These are phyloP conservation scores for Acrocera orbiculus DNA, from an alignment of 2,888 invertebrate species.

Conservation along the genomic window DNA sequence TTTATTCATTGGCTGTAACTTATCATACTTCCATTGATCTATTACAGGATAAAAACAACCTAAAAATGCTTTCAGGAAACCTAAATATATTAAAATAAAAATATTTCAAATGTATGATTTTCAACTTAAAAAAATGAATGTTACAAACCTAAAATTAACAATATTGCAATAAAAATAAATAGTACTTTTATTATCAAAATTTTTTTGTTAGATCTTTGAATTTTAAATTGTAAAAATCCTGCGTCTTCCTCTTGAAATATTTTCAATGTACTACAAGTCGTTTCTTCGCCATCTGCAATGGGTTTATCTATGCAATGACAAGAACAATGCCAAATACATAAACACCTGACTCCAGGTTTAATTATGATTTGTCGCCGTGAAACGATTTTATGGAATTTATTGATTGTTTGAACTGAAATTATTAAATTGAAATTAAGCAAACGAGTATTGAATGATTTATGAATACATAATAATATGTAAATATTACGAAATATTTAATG, in stretches of 20 bases:
- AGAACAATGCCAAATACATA: constrained; percentile 23
- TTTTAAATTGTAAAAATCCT: constrained; percentile 18
- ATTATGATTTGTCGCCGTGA: constrained; percentile 17
- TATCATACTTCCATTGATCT: constrained; percentile 16
- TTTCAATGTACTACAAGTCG: constrained; percentile 17
- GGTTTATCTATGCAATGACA: constrained; percentile 21
- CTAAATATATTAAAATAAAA: no score
- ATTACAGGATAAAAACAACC: constrained; percentile 15
- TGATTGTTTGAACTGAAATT: no score
- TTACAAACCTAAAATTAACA: constrained; percentile 16
- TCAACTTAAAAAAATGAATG: no score
- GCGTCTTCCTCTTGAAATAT: constrained; percentile 13
- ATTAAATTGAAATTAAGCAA: no score
- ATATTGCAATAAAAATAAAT: no score
- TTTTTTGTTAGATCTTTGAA: no score
- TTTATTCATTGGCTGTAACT: constrained; percentile 17
- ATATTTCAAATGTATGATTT: no score
- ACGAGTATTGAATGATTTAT: no score
- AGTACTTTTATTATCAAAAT: no score
- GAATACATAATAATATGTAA: no score
- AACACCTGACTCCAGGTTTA: constrained; percentile 19
- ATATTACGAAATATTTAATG: no score
- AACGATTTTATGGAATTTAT: no score
- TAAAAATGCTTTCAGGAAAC: constrained; percentile 18
- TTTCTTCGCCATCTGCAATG: constrained; percentile 16